Percentiles rank a stretch among this genome's conserved stretches.
phyloP scores from a whole-genome alignment of 92 coral and sea anemone species.

The Heliopora coerulea region DNA sequence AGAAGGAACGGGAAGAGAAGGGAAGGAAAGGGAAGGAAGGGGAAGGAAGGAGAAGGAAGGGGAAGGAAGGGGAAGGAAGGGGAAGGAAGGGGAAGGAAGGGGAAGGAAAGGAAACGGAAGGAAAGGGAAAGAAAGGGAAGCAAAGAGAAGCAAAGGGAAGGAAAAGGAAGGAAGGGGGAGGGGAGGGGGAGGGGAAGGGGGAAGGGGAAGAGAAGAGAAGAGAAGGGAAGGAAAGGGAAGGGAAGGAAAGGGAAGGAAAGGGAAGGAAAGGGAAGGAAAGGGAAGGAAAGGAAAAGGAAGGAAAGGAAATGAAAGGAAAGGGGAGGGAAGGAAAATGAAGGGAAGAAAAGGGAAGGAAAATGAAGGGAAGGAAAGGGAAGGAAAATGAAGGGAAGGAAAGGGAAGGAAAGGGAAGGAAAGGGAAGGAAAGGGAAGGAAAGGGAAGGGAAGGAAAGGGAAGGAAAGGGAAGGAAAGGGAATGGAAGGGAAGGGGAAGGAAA shows the following conservation, averaged over 20 bases:
- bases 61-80: background rate
- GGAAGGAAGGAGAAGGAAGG: background rate
- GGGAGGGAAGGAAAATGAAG: too few relatives aligned
- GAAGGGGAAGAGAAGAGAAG: background rate
- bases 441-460: background rate
- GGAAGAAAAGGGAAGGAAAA: too few relatives aligned
- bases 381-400: background rate
- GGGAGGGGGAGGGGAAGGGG: background rate
- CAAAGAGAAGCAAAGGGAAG: background rate
- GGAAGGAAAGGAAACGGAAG: background rate
- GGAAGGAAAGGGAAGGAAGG: background rate
- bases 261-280: background rate
- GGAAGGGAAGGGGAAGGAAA: too few relatives aligned
- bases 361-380: too few relatives aligned
- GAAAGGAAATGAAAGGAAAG: background rate
- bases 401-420: background rate
- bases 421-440: background rate
- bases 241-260: conserved; percentile 3
- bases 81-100: background rate
- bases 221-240: background rate
- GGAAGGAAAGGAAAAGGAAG: background rate
- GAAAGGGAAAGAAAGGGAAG: background rate
- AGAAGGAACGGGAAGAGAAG: background rate
- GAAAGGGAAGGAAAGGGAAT: background rate
- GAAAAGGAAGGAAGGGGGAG: background rate